Evolutionary conservation across 2,888 invertebrate genomes (phyloP), one percentile per base, ranked within the genome.

Genomic region (Girardia tigrina): DNA sequence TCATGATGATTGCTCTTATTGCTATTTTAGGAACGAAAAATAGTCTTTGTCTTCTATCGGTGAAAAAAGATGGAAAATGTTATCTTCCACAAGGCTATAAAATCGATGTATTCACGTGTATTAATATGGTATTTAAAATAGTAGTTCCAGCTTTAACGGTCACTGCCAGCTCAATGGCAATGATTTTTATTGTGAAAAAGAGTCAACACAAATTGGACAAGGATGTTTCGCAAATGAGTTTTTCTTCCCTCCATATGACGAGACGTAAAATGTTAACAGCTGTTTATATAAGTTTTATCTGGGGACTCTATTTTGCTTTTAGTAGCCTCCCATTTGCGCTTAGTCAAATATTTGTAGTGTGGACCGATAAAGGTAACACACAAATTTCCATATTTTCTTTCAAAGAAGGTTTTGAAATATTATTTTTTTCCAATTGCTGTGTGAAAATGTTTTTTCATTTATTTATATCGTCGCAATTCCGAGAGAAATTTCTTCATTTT

Each of bases 41-140:
- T n/a, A 23, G 56, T 4, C 56, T 56, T n/a, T 56, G 56, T 56
- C 56, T 56, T 56, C 23, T 56, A 16, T 56, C 56, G 23, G 56
- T 56, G n/a, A 56, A 56, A 56, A 23, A 56, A 56, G 23, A 56
- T n/a, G 56, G 56, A n/a, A 56, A 56, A 56, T 56, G 56, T 23
- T 56, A 56, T 56, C n/a, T 56, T 12, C 56, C 56, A 56, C 56
- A 56, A 12, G 56, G 56, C n/a, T 56, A 56, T n/a, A 56, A 56
- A 56, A 56, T 56, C n/a, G 56, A 56, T 56, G 56, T 56, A 20
- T 56, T 56, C n/a, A 56, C 56, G 4, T 56, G 56, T n/a, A 56
- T 56, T 56, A 56, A 56, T 56, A 56, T 56, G 56, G 56, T 56
- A n/a, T 56, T 56, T 56, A 56, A 56, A 56, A 56, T 56, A 12